Evolutionary conservation across 2,888 invertebrate species (phyloP).

Genomic region (Spisula solida): DNA sequence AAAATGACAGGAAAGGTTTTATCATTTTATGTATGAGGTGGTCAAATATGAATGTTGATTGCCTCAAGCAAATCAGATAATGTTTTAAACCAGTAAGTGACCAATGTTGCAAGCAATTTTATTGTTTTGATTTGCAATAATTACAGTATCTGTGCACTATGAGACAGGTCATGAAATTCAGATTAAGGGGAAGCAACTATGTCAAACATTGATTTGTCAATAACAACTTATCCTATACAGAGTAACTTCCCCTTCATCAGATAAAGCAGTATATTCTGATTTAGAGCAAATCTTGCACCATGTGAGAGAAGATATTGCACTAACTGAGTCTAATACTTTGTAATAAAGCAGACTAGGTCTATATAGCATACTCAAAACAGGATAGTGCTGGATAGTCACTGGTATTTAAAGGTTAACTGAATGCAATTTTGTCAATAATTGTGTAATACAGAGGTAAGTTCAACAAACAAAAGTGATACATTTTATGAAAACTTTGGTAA

Average conservation of each 20-base stretch:
- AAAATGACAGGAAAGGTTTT: slow-evolving; percentile 27
- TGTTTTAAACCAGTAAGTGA: background rate
- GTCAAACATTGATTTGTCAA: background rate
- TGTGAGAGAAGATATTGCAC: too few species aligned
- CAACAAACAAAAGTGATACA: too few species aligned
- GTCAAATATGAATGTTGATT: background rate
- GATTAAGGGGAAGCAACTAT: background rate
- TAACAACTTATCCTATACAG: background rate
- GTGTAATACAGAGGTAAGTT: too few species aligned
- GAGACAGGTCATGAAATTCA: background rate
- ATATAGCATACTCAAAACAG: too few species aligned
- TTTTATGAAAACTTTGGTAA: too few species aligned
- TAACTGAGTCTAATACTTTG: too few species aligned
- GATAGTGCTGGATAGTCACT: too few species aligned
- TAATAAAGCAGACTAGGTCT: too few species aligned
- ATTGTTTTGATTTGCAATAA: background rate
- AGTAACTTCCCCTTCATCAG: background rate
- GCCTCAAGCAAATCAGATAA: slow-evolving; percentile 10
- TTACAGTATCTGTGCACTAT: background rate
- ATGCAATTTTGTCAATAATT: too few species aligned
- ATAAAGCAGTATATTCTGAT: background rate
- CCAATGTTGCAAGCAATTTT: background rate
- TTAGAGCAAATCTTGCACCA: too few species aligned
- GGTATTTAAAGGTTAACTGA: too few species aligned
- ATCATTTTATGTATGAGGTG: slow-evolving; percentile 6